phyloP scores from a whole-genome alignment of 2,797 vertebrate species.

The Pangasius macronema region DNA sequence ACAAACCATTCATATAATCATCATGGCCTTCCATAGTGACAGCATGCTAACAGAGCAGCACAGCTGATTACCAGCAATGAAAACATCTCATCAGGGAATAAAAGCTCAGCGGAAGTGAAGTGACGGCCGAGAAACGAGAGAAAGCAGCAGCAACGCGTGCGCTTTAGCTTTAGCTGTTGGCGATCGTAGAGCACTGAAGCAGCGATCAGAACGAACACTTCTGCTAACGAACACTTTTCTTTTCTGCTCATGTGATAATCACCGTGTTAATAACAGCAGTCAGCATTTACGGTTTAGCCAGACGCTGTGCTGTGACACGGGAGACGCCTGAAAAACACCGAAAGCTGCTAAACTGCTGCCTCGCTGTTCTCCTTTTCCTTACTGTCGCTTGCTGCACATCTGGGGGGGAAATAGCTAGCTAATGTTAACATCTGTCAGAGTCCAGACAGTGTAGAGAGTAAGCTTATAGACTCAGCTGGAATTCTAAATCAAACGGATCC shows the following conservation, averaged over 20 bases:
- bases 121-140: not conserved
- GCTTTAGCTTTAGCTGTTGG: not conserved
- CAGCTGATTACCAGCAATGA: slow-evolving; percentile 13
- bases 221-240: not conserved
- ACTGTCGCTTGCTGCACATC: not conserved
- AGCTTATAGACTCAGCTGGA: not conserved
- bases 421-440: not conserved
- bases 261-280: not conserved
- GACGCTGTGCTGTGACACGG: not conserved
- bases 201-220: not conserved
- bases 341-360: not conserved
- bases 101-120: slow-evolving; percentile 23
- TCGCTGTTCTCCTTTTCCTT: not conserved
- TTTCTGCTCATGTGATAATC: not conserved
- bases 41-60: slow-evolving; percentile 5
- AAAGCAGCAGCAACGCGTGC: not conserved
- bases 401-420: not conserved
- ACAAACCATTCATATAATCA: slow-evolving; percentile 1
- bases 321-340: not conserved
- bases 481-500: not conserved
- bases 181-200: not conserved
- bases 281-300: not conserved
- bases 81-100: slow-evolving; percentile 41
- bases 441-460: too few relatives aligned
- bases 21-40: not conserved